Evolutionary conservation across 2,113 vertebrate genomes (phyloP).

Genomic region (Pseudorhombus dupliciocellatus): DNA sequence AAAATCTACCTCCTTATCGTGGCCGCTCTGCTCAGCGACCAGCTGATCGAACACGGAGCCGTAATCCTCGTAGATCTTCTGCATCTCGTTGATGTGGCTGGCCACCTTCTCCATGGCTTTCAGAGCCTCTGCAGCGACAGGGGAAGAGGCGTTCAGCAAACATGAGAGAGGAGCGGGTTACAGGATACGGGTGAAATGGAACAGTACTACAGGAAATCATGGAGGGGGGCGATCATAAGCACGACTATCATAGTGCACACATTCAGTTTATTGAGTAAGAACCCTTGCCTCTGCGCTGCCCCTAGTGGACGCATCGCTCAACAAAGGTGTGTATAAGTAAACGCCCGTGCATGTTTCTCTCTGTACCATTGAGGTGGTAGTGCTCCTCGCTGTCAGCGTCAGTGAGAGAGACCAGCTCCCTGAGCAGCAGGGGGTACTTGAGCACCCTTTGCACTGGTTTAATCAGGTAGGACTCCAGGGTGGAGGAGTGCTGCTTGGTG

Average conservation of each 20-base stretch:
- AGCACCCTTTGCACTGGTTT: slow-evolving; percentile 98
- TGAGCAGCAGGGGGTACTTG: slow-evolving; percentile 95
- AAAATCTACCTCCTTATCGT: slow-evolving; percentile 88
- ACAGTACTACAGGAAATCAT: neutral
- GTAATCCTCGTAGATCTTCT: slow-evolving; percentile 98
- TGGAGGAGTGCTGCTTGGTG: slow-evolving; percentile 96
- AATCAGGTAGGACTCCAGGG: slow-evolving; percentile 96
- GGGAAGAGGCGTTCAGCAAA: neutral
- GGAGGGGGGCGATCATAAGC: no score
- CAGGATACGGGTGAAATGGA: neutral
- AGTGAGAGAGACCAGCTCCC: slow-evolving; percentile 94
- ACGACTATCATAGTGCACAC: neutral
- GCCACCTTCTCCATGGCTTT: slow-evolving; percentile 99
- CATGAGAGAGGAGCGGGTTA: no score
- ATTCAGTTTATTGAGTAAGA: neutral
- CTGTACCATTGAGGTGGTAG: slow-evolving; percentile 92
- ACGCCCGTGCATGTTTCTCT: neutral
- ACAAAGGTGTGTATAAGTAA: neutral
- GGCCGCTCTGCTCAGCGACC: slow-evolving; percentile 91
- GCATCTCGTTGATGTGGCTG: slow-evolving; percentile 99
- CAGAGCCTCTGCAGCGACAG: slow-evolving; percentile 86
- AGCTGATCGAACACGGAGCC: slow-evolving; percentile 96
- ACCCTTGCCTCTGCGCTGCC: neutral
- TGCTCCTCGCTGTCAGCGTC: slow-evolving; percentile 96
- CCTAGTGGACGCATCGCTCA: neutral